phyloP scores from a whole-genome alignment of 92 coral and sea anemone genomes.

The Isaurus tuberculatus region DNA sequence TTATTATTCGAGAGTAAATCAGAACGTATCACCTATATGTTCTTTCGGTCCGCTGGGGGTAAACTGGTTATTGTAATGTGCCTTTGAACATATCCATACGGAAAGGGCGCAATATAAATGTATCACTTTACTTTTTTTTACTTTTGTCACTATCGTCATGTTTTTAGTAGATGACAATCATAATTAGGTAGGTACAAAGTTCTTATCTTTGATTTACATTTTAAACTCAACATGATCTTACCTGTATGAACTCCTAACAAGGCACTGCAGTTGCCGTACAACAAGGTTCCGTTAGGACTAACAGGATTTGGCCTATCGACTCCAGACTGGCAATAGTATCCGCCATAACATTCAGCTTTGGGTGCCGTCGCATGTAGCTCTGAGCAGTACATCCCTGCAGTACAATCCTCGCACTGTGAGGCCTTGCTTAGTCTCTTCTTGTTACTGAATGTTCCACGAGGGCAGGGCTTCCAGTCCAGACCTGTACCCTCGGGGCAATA shows the following conservation, averaged over 20 bases:
- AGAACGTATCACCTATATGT: too few relatives aligned
- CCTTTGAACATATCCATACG: too few relatives aligned
- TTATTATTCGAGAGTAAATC: too few relatives aligned
- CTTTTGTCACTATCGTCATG: too few relatives aligned
- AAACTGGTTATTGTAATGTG: too few relatives aligned
- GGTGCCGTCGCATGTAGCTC: conserved; percentile 71
- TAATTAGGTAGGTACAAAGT: neutral
- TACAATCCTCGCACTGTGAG: conserved; percentile 91
- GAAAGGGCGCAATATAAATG: too few relatives aligned
- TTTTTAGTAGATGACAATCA: too few relatives aligned
- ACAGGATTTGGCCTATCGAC: conserved; percentile 90
- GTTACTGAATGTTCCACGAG: conserved; percentile 90
- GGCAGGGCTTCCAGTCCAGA: conserved; percentile 93
- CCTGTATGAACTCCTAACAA: conserved; percentile 82
- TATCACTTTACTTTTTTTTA: too few relatives aligned
- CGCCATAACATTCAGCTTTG: conserved; percentile 78
- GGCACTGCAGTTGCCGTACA: conserved; percentile 84
- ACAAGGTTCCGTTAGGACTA: conserved; percentile 69
- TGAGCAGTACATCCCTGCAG: conserved; percentile 86
- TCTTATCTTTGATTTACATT: neutral
- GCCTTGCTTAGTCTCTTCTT: conserved; percentile 64
- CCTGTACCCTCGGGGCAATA: conserved; percentile 95
- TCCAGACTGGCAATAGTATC: conserved; percentile 87
- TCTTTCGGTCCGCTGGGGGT: too few relatives aligned
- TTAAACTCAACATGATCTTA: neutral